A percentile compares a stretch with the other conserved stretches of the same genome.
Conservation (phyloP, 2,888 invertebrate species). For the Lithophane semibrunnea region DNA sequence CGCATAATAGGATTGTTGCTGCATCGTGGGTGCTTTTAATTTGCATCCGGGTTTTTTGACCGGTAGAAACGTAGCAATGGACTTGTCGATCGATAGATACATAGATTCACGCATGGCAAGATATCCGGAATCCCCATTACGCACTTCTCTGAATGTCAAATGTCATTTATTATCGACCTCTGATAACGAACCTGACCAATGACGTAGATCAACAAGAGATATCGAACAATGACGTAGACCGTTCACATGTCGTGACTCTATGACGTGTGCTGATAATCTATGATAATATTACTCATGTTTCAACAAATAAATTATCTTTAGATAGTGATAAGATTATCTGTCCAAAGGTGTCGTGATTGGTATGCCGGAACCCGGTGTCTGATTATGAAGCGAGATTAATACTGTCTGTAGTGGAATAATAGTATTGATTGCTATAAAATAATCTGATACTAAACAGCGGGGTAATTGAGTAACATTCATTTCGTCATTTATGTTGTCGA, state of each 20-base stretch:
- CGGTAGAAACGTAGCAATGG: not conserved
- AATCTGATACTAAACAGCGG: not conserved
- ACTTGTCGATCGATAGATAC: not conserved
- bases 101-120: not conserved
- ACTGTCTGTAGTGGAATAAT: not conserved
- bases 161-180: not conserved
- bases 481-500: no score
- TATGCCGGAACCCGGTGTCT: not conserved
- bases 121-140: not conserved
- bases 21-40: not conserved
- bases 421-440: not conserved
- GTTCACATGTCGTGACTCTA: constrained; percentile 4
- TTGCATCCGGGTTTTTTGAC: no score
- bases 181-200: constrained; percentile 1
- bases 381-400: not conserved
- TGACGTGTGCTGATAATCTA: constrained; percentile 23
- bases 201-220: constrained; percentile 26
- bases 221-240: constrained; percentile 27
- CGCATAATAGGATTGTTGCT: not conserved
- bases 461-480: no score
- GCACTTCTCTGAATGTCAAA: not conserved
- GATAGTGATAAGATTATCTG: constrained; percentile 6
- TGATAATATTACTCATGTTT: not conserved
- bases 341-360: not conserved
- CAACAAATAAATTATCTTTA: constrained; percentile 20